Conservation (phyloP, 1,140 invertebrate species). For the Trachelipus rathkii region DNA sequence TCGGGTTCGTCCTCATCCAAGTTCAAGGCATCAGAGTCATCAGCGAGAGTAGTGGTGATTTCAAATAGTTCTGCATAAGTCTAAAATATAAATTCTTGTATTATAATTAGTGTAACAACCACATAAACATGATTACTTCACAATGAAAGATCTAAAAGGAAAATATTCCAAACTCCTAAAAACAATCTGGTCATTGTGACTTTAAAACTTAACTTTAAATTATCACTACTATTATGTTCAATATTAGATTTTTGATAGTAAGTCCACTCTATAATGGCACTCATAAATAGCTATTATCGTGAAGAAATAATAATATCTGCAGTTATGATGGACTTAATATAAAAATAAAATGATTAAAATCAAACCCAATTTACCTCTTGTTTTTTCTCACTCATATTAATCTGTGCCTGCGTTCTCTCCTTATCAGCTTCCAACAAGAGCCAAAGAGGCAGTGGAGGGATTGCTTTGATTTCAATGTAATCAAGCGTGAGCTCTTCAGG, state of each 20-base stretch:
- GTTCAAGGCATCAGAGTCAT: conserved; percentile 37
- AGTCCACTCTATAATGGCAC: too few relatives aligned
- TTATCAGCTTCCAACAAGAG: conserved; percentile 89
- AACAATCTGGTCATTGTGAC: too few relatives aligned
- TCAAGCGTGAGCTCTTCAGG: conserved; percentile 79
- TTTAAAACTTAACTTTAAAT: too few relatives aligned
- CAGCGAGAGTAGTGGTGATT: conserved; percentile 38
- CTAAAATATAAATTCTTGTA: conserved; percentile 21
- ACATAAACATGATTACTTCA: background rate
- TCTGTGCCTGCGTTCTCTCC: conserved; percentile 56
- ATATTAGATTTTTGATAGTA: too few relatives aligned
- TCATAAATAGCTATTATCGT: too few relatives aligned
- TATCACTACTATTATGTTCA: too few relatives aligned
- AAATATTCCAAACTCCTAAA: too few relatives aligned
- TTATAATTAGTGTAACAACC: background rate
- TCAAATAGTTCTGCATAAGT: conserved; percentile 46
- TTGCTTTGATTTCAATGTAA: conserved; percentile 92
- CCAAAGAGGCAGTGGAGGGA: conserved; percentile 93
- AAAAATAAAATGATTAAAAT: too few relatives aligned
- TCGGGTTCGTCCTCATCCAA: conserved; percentile 41
- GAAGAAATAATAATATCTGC: too few relatives aligned
- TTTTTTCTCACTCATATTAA: background rate
- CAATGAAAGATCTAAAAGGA: too few relatives aligned
- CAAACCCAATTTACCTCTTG: conserved; percentile 14
- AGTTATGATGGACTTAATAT: too few relatives aligned